Base-by-base conservation (phyloP, 92 coral and sea anemone genomes). In the Heteractis magnifica region DNA sequence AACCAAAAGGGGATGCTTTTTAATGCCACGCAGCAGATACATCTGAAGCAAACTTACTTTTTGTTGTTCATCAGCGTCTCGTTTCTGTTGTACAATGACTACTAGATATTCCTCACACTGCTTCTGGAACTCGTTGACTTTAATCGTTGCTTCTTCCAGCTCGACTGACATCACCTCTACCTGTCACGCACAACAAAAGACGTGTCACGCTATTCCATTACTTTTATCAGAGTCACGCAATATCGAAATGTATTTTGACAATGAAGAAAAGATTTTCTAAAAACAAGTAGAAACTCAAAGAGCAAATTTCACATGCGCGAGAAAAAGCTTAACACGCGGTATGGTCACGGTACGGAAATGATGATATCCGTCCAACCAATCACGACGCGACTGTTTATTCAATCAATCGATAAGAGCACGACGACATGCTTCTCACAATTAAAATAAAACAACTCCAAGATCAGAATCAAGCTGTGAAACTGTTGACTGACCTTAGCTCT, bases 51-150 rank as follows among this genome's bases (percentile, higher is more conserved):
- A 6, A 51, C 76, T 58, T 88, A 92, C 99, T 91, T 97, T 97
- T 68, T 97, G 99, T 60, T 97, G 99, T 65, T 97, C 99, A 85
- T 97, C 99, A 14, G 99, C 99, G 80, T 97, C 99, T 83, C 99
- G 87, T 84, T 97, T 97, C 89, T 97, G 98, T 56, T 97, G 99
- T 6, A 97, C 99, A 52, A 97, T 97, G 14, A 94, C 95, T 79
- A 97, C 99, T 77, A 97, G 83, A 72, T 90, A 97, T 87, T 97
- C 99, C 71, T 97, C 99, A 56, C 99, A 96, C 86, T 96, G 95
- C 86, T 96, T 96, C 88, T 97, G 99, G 87, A 97, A 94, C 88
- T 97, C 94, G n/a, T 94, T 98, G 18, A 96, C 99, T 85, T 94
- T 96, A 15, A 91, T 89, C 77, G 96, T 97, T 65, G 97, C 99